Conservation (phyloP, 2,797 vertebrate species). For the Hylomyscus alleni region DNA sequence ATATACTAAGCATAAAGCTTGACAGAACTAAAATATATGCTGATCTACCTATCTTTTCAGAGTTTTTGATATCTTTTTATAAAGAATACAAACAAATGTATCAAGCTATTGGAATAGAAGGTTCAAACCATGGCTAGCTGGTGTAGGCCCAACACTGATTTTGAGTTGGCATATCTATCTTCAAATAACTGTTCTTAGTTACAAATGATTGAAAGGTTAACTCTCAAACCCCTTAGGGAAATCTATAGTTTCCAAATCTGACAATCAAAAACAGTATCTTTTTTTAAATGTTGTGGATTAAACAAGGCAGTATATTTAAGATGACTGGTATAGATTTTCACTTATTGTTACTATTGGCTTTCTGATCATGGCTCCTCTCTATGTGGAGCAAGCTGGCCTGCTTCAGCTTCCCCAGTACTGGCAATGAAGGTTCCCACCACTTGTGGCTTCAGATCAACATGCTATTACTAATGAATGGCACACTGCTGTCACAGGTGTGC, state of each 20-base stretch:
- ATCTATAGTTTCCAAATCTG: conserved; percentile 30
- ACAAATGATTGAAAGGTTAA: conserved; percentile 34
- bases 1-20: not conserved
- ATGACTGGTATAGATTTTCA: not conserved
- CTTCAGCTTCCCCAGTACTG: not conserved
- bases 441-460: not conserved
- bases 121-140: conserved; percentile 20
- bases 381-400: not conserved
- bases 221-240: not conserved
- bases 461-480: not conserved
- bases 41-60: conserved; percentile 39
- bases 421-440: not conserved
- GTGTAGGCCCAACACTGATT: not conserved
- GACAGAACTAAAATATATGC: conserved; percentile 33
- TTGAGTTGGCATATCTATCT: not conserved
- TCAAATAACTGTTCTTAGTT: conserved; percentile 36
- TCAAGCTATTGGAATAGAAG: not conserved
- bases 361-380: not conserved
- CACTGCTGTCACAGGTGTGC: not conserved
- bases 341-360: too few relatives aligned
- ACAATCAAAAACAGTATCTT: conserved; percentile 34
- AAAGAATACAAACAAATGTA: conserved; percentile 46
- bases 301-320: not conserved
- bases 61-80: not conserved
- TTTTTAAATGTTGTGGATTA: not conserved